Base-by-base conservation (phyloP, 2,888 invertebrate genomes). In the Cotesia congregata region DNA sequence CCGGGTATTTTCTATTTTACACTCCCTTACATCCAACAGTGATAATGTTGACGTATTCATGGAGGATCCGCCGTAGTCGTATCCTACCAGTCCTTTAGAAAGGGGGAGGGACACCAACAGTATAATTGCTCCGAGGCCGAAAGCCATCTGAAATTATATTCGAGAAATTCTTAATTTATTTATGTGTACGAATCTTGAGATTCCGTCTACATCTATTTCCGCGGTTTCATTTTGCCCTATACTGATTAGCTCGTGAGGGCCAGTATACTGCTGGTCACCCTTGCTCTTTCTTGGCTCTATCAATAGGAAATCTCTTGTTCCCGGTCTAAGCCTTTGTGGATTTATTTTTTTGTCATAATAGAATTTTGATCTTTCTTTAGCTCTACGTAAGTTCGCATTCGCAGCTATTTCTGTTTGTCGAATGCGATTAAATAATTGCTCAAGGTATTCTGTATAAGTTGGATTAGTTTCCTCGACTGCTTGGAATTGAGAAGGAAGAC, bases 241-340 rank as follows among this genome's bases (percentile, higher is more conserved):
- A 59, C 76, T 76, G 1, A 70, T 20, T 0, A 79, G 72, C 15
- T 65, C 72, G 38, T 74, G 74, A 2, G 80, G 78, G 0, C 75
- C 78, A 4, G 40, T 71, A n/a, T 77, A 80, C 30, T 80, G 77
- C 5, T 72, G 73, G 6, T 30, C 74, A 7, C 76, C 67, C 70
- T 78, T 79, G n/a, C 75, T 72, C 7, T 72, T 65, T 9, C 50
- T 74, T 0, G 75, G 76, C 71, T 80, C 77, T 20, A 76, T 67
- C 50, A 80, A 7, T 20, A 78, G 6, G 30, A 79, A 68, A 5
- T 77, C 75, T 6, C 4, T 70, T 20, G 67, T 74, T 20, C 77
- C 79, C 0, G 65, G 68, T 5, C 70, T 39, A 40, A 77, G 73
- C 1, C 61, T 67, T 9, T 74, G 62, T 0, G 67, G 41, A 62